phyloP scores from a whole-genome alignment of 2,113 vertebrate species.

The Tringa solitaria region DNA sequence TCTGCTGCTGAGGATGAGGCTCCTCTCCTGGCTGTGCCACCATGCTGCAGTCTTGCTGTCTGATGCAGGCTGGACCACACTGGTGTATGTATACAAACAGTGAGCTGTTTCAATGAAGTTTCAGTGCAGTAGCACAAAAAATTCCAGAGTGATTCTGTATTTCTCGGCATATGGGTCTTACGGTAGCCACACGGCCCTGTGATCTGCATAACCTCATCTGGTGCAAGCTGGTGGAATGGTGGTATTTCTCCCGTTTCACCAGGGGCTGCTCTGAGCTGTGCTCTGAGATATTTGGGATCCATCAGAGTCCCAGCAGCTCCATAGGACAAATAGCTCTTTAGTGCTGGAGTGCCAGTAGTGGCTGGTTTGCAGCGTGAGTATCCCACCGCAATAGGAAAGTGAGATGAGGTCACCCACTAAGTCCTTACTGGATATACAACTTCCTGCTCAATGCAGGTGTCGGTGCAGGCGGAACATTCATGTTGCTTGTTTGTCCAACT shows the following conservation, averaged over 20 bases:
- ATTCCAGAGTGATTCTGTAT: background rate
- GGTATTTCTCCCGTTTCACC: background rate
- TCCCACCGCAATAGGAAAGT: background rate
- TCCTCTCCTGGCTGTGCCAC: background rate
- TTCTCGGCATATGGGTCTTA: background rate
- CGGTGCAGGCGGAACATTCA: background rate
- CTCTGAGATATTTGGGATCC: background rate
- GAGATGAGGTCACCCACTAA: background rate
- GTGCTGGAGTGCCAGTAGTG: background rate
- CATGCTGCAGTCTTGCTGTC: background rate
- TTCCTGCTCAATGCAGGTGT: background rate
- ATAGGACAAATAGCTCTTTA: background rate
- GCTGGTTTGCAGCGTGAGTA: background rate
- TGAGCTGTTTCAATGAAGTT: background rate
- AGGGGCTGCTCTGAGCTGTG: background rate
- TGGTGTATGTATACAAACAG: background rate
- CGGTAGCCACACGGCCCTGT: background rate
- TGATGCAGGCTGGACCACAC: background rate
- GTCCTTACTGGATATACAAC: background rate
- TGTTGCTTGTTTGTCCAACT: background rate
- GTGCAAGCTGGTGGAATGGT: background rate
- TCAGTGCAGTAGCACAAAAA: background rate
- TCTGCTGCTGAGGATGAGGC: background rate
- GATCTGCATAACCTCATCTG: background rate
- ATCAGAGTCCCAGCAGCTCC: background rate